Evolutionary conservation across 2,113 vertebrate genomes (phyloP).

Genomic region (Rhipidura dahli): DNA sequence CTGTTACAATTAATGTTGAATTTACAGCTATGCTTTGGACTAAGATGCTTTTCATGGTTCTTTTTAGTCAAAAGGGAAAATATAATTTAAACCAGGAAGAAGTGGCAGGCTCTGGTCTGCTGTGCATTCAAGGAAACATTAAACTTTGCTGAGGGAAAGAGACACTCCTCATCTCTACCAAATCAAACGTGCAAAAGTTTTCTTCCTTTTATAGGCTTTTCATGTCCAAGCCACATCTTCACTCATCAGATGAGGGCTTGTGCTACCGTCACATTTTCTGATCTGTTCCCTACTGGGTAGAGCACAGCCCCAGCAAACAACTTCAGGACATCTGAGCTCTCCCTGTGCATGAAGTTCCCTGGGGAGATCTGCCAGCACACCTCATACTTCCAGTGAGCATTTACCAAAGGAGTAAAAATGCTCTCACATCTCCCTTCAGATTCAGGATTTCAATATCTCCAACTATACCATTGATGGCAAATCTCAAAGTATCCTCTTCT

Average conservation of each 20-base stretch:
- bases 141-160: not conserved
- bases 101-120: not conserved
- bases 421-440: not conserved
- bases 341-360: not conserved
- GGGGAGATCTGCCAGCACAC: not conserved
- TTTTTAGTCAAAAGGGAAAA: not conserved
- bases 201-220: not conserved
- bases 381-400: not conserved
- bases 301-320: not conserved
- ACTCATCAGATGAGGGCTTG: not conserved
- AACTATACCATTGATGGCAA: not conserved
- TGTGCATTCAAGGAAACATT: not conserved
- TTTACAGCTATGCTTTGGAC: not conserved
- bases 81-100: not conserved
- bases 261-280: not conserved
- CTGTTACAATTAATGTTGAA: not conserved
- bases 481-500: not conserved
- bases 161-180: not conserved
- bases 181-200: not conserved
- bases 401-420: not conserved
- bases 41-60: not conserved
- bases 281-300: not conserved
- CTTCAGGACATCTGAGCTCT: not conserved
- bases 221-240: accelerated
- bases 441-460: not conserved